Evolutionary conservation across 2,113 vertebrate genomes (phyloP).

Genomic region (Tragelaphus scriptus): DNA sequence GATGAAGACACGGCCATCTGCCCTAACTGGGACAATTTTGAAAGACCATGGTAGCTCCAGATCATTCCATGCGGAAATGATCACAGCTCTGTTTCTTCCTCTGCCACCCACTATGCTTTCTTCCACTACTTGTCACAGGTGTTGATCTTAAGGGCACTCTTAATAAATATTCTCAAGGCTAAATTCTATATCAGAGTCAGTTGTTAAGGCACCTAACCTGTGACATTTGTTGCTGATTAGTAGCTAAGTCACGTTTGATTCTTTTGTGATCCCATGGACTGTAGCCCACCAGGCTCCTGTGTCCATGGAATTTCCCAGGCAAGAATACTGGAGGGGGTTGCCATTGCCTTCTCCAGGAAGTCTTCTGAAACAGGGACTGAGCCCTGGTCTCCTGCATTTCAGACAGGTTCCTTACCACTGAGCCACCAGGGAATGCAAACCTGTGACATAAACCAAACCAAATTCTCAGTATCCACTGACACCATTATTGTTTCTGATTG

Average conservation of each 20-base stretch:
- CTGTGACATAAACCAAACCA: background rate
- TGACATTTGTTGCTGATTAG: background rate
- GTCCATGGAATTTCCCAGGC: background rate
- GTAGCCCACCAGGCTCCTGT: background rate
- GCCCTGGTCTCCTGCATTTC: background rate
- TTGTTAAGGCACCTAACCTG: background rate
- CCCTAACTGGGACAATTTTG: background rate
- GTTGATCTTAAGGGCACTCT: background rate
- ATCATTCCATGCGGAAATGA: background rate
- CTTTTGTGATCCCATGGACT: background rate
- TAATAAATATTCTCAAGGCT: background rate
- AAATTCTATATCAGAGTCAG: background rate
- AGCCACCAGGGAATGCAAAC: background rate
- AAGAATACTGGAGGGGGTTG: background rate
- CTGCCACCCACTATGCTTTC: accelerated
- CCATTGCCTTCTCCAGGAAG: background rate
- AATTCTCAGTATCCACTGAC: accelerated
- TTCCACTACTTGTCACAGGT: background rate
- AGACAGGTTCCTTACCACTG: background rate
- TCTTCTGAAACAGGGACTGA: background rate
- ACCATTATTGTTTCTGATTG: background rate
- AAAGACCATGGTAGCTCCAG: background rate
- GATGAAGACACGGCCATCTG: background rate
- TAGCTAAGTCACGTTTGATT: accelerated
- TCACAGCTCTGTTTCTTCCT: background rate